Base-by-base conservation (phyloP, 2,113 vertebrate genomes). In the Hymenochirus boettgeri region DNA sequence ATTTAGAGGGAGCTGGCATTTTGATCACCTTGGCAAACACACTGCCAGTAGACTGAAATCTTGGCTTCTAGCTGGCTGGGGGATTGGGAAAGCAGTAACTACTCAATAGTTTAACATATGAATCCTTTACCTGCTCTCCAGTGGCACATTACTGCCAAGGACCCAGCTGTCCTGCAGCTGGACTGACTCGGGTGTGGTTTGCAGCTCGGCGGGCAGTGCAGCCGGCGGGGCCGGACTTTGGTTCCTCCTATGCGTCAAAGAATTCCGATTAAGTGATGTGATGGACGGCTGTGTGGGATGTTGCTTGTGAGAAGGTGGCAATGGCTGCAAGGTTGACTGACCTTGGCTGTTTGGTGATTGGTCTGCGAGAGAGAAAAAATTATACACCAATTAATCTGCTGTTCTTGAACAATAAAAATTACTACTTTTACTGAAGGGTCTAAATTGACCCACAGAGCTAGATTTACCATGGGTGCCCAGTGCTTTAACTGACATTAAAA, bases 131-230 rank as follows among this genome's bases (percentile, higher is more conserved):
- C 96, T 96, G 94, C 93, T 98, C 87, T 99, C 95, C 92, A 99
- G 91, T 85, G 93, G 94, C 29, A 96, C 93, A 90, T 96, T 96
- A 91, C 94, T 95, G 85, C 95, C 95, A 90, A 99, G 91, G 80
- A 99, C 95, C 95, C 95, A 99, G 94, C 95, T 99, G 93, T 97
- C 95, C 90, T 99, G 96, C 94, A 99, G 95, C 93, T 98, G 96
- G 91, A 96, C 95, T 76, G 95, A 98, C 92, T 99, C 95, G 65
- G 95, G 93, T 81, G 96, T 95, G 83, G 93, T 95, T 89, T 96
- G 96, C 90, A 99, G 91, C 86, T 98, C 95, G 82, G 92, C 90
- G 88, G 93, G 95, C 89, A 95, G 88, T 80, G 90, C 93, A 90
- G 89, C 92, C 88, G 93, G 82, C 79, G 93, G 92, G 75, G 93